Conservation (phyloP, 30 jellyfish, hydroid and myxozoan genomes). For the Hydra vulgaris region DNA sequence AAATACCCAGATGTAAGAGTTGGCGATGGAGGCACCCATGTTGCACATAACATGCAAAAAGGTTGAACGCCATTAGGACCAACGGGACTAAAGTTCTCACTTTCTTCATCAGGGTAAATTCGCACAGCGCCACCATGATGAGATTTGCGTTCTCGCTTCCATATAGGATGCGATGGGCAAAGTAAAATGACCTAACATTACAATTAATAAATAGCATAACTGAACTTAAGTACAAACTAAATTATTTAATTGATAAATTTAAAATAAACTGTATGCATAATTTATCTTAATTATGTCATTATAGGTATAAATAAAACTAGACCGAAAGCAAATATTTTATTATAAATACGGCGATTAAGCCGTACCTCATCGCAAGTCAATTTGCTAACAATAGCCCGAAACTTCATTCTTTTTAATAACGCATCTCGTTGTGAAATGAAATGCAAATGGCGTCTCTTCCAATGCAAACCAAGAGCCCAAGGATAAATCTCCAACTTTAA, state of each 20-base stretch:
- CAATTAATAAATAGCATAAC: background rate
- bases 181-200: slow-evolving; percentile 49
- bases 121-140: slow-evolving; percentile 92
- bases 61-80: slow-evolving; percentile 74
- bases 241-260: background rate
- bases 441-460: slow-evolving; percentile 34
- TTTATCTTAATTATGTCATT: too few relatives aligned
- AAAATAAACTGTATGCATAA: background rate
- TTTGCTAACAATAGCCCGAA: slow-evolving; percentile 71
- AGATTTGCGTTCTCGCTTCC: slow-evolving; percentile 82
- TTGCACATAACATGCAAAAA: slow-evolving; percentile 48
- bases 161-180: slow-evolving; percentile 79
- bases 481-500: slow-evolving; percentile 82
- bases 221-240: too few relatives aligned
- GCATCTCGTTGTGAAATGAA: slow-evolving; percentile 43
- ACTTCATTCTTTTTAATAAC: slow-evolving; percentile 49
- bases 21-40: too few relatives aligned
- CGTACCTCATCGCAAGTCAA: slow-evolving; percentile 89
- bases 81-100: slow-evolving; percentile 48
- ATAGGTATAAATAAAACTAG: too few relatives aligned
- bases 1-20: slow-evolving; percentile 6
- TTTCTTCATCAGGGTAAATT: slow-evolving; percentile 63
- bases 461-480: slow-evolving; percentile 73
- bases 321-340: too few relatives aligned
- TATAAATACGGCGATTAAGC: too few relatives aligned